These are phyloP conservation scores for Emydura subglobosa DNA, from an alignment of 2,113 vertebrate genomes.

Conservation along the genomic window DNA sequence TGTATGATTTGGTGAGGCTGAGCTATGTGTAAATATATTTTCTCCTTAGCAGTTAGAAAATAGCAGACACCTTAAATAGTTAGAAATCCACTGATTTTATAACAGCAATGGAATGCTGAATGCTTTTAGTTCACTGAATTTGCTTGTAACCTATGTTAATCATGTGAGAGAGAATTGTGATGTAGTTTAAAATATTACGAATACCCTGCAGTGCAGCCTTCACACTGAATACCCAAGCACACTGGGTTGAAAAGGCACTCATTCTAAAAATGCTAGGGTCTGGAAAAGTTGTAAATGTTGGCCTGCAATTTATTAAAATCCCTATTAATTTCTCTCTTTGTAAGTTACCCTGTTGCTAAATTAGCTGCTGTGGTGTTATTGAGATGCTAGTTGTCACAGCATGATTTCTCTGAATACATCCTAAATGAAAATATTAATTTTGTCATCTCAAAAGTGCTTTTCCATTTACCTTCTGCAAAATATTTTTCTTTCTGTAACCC, in stretches of 20 bases:
- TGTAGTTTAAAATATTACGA: not conserved
- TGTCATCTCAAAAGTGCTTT: not conserved
- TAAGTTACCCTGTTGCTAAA: fast-evolving
- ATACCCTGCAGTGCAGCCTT: not conserved
- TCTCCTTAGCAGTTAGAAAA: not conserved
- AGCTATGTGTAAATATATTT: not conserved
- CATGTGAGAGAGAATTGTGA: not conserved
- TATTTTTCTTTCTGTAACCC: not conserved
- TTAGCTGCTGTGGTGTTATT: fast-evolving
- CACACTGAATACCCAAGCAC: not conserved
- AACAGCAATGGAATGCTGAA: not conserved
- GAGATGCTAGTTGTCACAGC: fast-evolving
- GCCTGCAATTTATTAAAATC: not conserved
- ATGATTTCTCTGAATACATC: not conserved
- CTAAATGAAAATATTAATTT: not conserved
- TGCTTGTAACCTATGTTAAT: not conserved
- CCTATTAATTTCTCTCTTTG: not conserved
- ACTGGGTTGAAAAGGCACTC: not conserved
- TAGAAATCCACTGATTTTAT: not conserved
- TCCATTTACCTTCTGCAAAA: not conserved
- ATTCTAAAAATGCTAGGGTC: not conserved
- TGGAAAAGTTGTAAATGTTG: not conserved
- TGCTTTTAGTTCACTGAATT: not conserved
- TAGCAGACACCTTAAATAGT: not conserved
- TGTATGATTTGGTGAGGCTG: not conserved